A percentile compares a stretch with the other conserved stretches of the same genome.
Conservation (phyloP, 1,140 invertebrate genomes). For the Drosophila mauritiana region DNA sequence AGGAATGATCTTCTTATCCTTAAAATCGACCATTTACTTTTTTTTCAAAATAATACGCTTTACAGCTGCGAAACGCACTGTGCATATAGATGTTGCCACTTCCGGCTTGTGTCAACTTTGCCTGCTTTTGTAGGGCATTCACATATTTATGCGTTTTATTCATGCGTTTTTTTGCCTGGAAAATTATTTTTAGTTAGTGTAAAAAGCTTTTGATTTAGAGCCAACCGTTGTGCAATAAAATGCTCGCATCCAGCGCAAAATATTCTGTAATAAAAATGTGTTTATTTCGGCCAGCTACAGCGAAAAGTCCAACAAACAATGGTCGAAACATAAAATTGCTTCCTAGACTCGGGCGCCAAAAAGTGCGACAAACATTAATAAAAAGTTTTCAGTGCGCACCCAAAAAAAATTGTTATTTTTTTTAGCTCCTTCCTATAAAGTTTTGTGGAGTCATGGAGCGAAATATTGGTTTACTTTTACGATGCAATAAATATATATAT, state of each 20-base stretch:
- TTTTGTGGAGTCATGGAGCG: conserved; percentile 25
- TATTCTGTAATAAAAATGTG: conserved; percentile 33
- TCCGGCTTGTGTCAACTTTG: conserved; percentile 15
- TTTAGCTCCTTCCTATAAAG: conserved; percentile 19
- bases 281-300: conserved; percentile 25
- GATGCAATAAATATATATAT: conserved; percentile 46
- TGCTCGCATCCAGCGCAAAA: conserved; percentile 24
- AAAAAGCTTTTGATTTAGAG: conserved; percentile 56
- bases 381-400: conserved; percentile 9
- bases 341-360: conserved; percentile 25
- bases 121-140: background rate
- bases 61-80: conserved; percentile 8
- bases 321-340: conserved; percentile 35
- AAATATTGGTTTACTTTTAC: conserved; percentile 39
- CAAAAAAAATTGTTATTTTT: conserved; percentile 23
- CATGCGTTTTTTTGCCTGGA: conserved; percentile 4
- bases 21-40: conserved; percentile 1
- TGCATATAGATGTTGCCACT: conserved; percentile 3
- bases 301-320: background rate
- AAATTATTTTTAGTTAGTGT: conserved; percentile 29
- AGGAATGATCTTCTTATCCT: too few species aligned
- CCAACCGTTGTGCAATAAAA: conserved; percentile 36
- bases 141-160: conserved; percentile 23
- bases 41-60: background rate
- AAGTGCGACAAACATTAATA: conserved; percentile 44